phyloP scores from a whole-genome alignment of 2,113 vertebrate species.

The Syrmaticus mikado region DNA sequence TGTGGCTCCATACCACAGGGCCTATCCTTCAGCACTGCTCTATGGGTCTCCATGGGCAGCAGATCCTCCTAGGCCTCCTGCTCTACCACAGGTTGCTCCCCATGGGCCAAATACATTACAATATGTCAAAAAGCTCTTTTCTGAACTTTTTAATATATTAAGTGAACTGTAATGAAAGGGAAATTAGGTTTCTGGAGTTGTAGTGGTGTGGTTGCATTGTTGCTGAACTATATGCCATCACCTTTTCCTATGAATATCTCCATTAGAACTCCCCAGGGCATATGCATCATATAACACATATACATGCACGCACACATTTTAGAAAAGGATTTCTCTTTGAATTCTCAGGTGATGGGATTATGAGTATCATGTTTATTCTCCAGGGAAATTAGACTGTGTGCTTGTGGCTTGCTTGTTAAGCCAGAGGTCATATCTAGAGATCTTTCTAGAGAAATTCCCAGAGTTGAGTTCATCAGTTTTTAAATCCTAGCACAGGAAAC shows the following conservation, averaged over 20 bases:
- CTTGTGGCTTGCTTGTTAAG: background rate
- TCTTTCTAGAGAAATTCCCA: background rate
- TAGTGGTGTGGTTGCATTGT: background rate
- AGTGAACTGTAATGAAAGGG: background rate
- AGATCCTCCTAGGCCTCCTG: background rate
- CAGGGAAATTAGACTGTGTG: background rate
- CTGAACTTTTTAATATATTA: background rate
- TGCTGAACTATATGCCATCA: background rate
- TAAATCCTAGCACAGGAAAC: background rate
- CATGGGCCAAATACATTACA: too few species aligned
- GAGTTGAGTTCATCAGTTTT: background rate
- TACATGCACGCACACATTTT: background rate
- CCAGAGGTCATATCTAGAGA: background rate
- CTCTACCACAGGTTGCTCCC: background rate
- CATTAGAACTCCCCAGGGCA: background rate
- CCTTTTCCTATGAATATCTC: background rate
- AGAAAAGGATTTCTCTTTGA: background rate
- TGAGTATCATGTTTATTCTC: background rate
- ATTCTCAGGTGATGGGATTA: background rate
- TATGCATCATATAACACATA: background rate
- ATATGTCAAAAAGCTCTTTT: too few species aligned
- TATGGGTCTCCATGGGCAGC: background rate
- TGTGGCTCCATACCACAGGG: background rate
- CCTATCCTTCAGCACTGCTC: background rate
- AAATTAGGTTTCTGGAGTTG: background rate